Percentiles rank a stretch among this genome's conserved stretches.
These are phyloP conservation scores for Piscicola geometra DNA, from an alignment of 2,888 invertebrate species.

Conservation along the genomic window DNA sequence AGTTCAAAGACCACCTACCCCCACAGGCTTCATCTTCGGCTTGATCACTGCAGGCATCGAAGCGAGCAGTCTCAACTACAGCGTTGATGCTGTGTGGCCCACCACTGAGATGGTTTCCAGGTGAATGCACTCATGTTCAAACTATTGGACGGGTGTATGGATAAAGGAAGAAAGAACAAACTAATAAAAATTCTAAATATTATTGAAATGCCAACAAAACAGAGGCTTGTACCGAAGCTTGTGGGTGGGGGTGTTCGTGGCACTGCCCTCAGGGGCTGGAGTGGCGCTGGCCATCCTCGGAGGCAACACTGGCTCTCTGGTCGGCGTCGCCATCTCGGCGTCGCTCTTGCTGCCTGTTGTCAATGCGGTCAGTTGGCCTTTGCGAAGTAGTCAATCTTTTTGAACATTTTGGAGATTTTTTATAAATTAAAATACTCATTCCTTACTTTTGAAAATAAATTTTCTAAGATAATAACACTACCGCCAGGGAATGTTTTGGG, in stretches of 20 bases:
- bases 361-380: slow-evolving; percentile 65
- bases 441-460: no score
- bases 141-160: neutral
- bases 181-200: no score
- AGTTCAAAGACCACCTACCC: no score
- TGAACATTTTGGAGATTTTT: no score
- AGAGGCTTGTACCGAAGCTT: slow-evolving; percentile 65
- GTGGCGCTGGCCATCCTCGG: slow-evolving; percentile 73
- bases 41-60: slow-evolving; percentile 45
- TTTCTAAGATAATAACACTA: no score
- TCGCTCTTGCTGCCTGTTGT: slow-evolving; percentile 75
- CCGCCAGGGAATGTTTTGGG: slow-evolving; percentile 49
- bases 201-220: no score
- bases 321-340: slow-evolving; percentile 77
- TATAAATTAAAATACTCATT: no score
- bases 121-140: no score
- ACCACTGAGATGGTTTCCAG: slow-evolving; percentile 45
- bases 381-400: no score
- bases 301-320: slow-evolving; percentile 71
- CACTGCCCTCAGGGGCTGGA: slow-evolving; percentile 72
- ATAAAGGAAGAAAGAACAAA: neutral
- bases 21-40: slow-evolving; percentile 40
- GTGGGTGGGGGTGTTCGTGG: slow-evolving; percentile 70
- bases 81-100: slow-evolving; percentile 44
- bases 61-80: slow-evolving; percentile 47